Evolutionary conservation across 2,797 vertebrate genomes (phyloP).

Genomic region (Champsocephalus gunnari): DNA sequence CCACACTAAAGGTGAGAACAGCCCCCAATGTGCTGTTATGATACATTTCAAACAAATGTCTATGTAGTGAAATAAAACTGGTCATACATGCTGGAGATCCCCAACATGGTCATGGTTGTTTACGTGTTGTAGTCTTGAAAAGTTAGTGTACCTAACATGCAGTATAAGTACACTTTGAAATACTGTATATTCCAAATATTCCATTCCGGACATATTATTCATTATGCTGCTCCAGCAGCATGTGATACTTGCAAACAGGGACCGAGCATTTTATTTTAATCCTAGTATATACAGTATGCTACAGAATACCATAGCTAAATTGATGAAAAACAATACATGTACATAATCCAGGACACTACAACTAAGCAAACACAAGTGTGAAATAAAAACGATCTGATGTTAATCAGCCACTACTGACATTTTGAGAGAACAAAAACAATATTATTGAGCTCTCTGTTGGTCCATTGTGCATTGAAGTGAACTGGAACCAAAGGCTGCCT

Average conservation of each 20-base stretch:
- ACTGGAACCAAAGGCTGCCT: slow-evolving; percentile 8
- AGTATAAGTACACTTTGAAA: background rate
- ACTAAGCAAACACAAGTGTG: background rate
- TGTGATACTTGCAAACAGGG: background rate
- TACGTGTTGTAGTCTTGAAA: background rate
- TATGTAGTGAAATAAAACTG: background rate
- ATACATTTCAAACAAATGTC: background rate
- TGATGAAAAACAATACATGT: background rate
- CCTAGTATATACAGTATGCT: too few relatives aligned
- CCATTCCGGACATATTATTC: background rate
- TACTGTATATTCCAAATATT: too few relatives aligned
- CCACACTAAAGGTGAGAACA: slow-evolving; percentile 71
- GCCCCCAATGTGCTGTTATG: background rate
- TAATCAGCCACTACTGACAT: background rate
- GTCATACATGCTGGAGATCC: background rate
- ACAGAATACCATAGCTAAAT: background rate
- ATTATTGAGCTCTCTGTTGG: background rate
- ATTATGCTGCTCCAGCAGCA: too few relatives aligned
- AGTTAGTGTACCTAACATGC: background rate
- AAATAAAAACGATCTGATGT: background rate
- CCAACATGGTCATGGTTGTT: background rate
- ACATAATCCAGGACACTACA: background rate
- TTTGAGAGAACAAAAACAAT: background rate
- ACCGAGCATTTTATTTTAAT: background rate
- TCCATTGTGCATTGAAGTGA: background rate